phyloP scores from a whole-genome alignment of 2,888 invertebrate genomes.

The Listrodromus nycthemerus region DNA sequence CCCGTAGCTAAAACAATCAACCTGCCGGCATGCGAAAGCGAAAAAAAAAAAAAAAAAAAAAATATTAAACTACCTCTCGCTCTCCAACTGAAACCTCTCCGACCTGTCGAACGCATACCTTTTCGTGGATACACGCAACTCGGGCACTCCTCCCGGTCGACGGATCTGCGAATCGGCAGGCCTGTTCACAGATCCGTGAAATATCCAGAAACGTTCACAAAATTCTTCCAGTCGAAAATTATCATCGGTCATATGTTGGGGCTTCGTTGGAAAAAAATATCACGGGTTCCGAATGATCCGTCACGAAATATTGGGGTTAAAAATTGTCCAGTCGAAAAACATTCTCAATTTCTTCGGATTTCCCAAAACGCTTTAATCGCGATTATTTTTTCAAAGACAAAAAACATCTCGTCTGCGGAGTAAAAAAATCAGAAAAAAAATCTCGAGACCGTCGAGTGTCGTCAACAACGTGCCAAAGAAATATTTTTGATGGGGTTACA shows the following conservation, averaged over 20 bases:
- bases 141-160: background rate
- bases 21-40: conserved; percentile 52
- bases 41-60: conserved; percentile 31
- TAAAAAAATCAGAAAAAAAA: too few relatives aligned
- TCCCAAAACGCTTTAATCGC: too few relatives aligned
- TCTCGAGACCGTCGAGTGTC: too few relatives aligned
- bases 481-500: too few relatives aligned
- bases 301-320: background rate
- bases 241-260: conserved; percentile 10
- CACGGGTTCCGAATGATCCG: too few relatives aligned
- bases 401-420: too few relatives aligned
- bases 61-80: background rate
- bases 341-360: too few relatives aligned
- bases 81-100: conserved; percentile 58
- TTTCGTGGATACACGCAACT: conserved; percentile 17
- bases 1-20: conserved; percentile 80
- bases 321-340: conserved; percentile 9
- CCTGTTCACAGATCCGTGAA: conserved; percentile 37
- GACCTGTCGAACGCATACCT: conserved; percentile 56
- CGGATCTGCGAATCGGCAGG: conserved; percentile 41
- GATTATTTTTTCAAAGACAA: too few relatives aligned
- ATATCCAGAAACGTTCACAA: background rate
- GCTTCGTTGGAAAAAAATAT: background rate
- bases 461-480: too few relatives aligned
- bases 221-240: background rate